Base-by-base conservation (phyloP, 2,888 invertebrate genomes). In the Dicycla oo region DNA sequence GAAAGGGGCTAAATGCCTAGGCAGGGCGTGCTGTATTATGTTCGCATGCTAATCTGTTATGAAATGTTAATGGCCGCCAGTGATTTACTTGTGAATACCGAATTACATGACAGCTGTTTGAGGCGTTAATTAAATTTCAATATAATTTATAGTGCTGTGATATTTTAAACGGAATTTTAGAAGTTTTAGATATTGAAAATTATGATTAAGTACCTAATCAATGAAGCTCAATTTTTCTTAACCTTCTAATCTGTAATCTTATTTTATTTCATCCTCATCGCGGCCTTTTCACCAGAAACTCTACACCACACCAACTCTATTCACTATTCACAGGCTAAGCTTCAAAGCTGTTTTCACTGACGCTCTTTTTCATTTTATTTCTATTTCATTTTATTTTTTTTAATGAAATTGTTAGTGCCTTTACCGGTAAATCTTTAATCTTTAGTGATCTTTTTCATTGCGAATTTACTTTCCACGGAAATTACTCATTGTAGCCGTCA, bases 241-340 rank as follows among this genome's bases (percentile, higher is more conserved):
- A 6, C 34, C 34, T 34, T 34, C 34, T 34, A 34, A 34, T 34
- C 34, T 34, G 34, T 34, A 34, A 34, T 34, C 3, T 34, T 0
- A 34, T 34, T 34, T 4, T 6, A 34, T 34, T 34, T 34, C 6
- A 34, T 6, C 34, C 34, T 34, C 5, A 3, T 6, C 34, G 34
- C 34, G 45, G 45, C 20, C 62, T 72, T 62, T 61, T 62, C 45
- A 64, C 18, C 61, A 56, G 40, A n/a, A 56, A 49, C 34, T 57
- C 65, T 57, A 62, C 20, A 23, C 30, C 23, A 13, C n/a, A n/a
- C n/a, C n/a, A n/a, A n/a, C 11, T 26, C 15, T 26, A 54, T 53
- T 60, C 34, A 23, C 18, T 73, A 78, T 69, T 62, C 40, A 7
- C 3, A 53, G 45, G 18, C 58, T 74, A 68, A 78, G 68, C 70